A percentile compares a stretch with the other conserved stretches of the same genome.
phyloP scores from a whole-genome alignment of 2,797 vertebrate genomes.

The Acanthopagrus latus region DNA sequence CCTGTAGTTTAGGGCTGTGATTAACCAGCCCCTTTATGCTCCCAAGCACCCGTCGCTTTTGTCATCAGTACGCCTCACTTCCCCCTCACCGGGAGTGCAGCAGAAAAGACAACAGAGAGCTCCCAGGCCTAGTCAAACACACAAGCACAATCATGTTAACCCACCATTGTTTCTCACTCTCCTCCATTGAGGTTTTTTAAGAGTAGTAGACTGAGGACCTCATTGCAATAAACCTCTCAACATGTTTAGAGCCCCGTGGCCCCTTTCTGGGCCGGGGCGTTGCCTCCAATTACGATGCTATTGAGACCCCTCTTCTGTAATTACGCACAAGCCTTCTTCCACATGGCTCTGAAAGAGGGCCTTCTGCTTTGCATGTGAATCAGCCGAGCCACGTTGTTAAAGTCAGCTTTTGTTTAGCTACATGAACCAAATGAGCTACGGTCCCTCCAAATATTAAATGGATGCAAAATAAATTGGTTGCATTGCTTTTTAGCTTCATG shows the following conservation, averaged over 20 bases:
- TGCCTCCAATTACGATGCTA: constrained; percentile 77
- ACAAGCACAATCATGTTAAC: constrained; percentile 82
- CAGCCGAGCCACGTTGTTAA: constrained; percentile 44
- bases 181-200: constrained; percentile 67
- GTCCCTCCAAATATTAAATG: constrained; percentile 35
- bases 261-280: constrained; percentile 67
- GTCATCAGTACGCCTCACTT: constrained; percentile 86
- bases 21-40: constrained; percentile 87
- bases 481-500: constrained; percentile 17
- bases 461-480: constrained; percentile 45
- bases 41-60: constrained; percentile 79
- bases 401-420: constrained; percentile 58
- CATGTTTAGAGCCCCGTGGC: constrained; percentile 72
- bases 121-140: constrained; percentile 81
- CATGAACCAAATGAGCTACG: constrained; percentile 38
- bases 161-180: constrained; percentile 77
- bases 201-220: constrained; percentile 68
- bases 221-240: constrained; percentile 79
- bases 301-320: constrained; percentile 77
- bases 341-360: constrained; percentile 54
- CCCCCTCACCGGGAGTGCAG: constrained; percentile 75
- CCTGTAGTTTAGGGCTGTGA: constrained; percentile 86
- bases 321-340: constrained; percentile 74
- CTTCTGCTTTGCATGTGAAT: constrained; percentile 77
- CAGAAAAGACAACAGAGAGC: constrained; percentile 71